These are phyloP conservation scores for Prosapia bicincta DNA, from an alignment of 2,888 invertebrate species.

Conservation along the genomic window DNA sequence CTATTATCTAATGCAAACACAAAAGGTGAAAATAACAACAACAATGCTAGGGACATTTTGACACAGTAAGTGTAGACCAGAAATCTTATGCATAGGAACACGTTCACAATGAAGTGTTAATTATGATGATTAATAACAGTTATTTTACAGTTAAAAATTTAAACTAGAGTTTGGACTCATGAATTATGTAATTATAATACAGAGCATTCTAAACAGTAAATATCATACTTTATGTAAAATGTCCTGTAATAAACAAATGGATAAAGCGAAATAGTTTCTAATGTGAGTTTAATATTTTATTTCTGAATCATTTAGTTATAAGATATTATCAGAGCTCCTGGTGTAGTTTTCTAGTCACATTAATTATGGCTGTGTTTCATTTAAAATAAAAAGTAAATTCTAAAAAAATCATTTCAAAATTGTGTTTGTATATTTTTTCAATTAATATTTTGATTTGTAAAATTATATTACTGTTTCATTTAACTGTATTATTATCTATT, in stretches of 20 bases:
- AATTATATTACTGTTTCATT: too few relatives aligned
- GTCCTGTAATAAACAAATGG: background rate
- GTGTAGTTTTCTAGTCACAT: too few relatives aligned
- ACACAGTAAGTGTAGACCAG: background rate
- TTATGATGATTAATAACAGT: background rate
- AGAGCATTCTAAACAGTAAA: background rate
- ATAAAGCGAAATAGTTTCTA: background rate
- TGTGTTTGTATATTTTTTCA: too few relatives aligned
- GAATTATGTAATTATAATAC: background rate
- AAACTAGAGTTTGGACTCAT: background rate
- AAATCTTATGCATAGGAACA: background rate
- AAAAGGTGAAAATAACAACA: background rate
- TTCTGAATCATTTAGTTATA: background rate
- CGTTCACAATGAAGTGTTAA: background rate
- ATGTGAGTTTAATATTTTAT: background rate
- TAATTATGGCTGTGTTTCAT: too few relatives aligned
- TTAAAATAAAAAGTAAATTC: too few relatives aligned
- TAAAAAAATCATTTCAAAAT: too few relatives aligned
- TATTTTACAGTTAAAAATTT: background rate
- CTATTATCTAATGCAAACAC: background rate
- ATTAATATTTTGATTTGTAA: too few relatives aligned
- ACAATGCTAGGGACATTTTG: background rate
- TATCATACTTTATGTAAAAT: background rate
- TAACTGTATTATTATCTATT: too few relatives aligned
- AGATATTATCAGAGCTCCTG: too few relatives aligned